Evolutionary conservation across 2,888 invertebrate genomes (phyloP), one percentile per base, ranked within the genome.

Genomic region (Aleiodes leptofemur): DNA sequence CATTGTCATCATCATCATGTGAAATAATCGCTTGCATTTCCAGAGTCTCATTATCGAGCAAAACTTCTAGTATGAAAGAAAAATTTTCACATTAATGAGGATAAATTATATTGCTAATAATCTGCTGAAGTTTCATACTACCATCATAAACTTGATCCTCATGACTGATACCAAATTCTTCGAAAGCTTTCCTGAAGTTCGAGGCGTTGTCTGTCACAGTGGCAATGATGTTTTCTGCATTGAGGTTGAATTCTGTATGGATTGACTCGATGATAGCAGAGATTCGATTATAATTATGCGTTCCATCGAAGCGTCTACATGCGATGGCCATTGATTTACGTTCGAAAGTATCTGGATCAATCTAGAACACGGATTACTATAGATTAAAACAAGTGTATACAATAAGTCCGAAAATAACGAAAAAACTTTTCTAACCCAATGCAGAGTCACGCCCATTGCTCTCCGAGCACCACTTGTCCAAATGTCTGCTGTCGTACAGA

Each of bases 361-460:
- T 57, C 57, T 57, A 29, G 4, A 57, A 29, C 29, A 9, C 29
- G 57, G 29, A 57, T 29, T 31, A 57, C n/a, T n/a, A n/a, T 29
- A 57, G 23, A n/a, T 29, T 9, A 57, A 57, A 11, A 31, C 29
- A n/a, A 31, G 29, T 57, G 23, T 1, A 3, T 34, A 4, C 34
- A 34, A 34, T 34, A 4, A 34, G 6, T 34, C 6, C 6, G 4
- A 34, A 34, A 6, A 34, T 3, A 34, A 34, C 34, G 6, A 34
- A 6, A 34, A 34, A 3, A 31, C 29, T n/a, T 9, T 57, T 29
- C 23, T 5, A 29, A 57, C 57, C 57, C 31, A 57, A 31, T 57
- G 57, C 13, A 57, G 57, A 23, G 57, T 57, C 57, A 57, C 29
- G 9, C 57, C 57, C 57, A 57, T 57, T 31, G 57, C 57, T 57